These are phyloP conservation scores for Poecilia wingei DNA, from an alignment of 2,797 vertebrate genomes.

Conservation along the genomic window DNA sequence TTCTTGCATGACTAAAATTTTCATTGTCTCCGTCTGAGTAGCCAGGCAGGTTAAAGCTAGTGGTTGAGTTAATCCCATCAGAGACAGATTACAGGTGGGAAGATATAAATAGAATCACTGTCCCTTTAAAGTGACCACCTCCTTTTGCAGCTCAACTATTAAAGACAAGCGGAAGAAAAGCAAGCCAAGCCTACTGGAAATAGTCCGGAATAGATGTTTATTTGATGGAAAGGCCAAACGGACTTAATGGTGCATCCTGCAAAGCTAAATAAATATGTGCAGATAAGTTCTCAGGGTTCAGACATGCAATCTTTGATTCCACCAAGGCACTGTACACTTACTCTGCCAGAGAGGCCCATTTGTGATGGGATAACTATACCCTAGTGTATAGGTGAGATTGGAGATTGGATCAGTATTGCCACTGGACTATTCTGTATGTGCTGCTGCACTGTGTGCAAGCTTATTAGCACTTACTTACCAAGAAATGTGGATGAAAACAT, in stretches of 20 bases:
- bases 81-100: constrained; percentile 78
- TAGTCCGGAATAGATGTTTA: not conserved
- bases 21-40: constrained; percentile 32
- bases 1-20: constrained; percentile 39
- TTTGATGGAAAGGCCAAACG: constrained; percentile 3
- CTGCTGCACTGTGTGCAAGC: not conserved
- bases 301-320: not conserved
- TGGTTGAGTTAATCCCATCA: constrained; percentile 70
- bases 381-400: not conserved
- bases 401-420: not conserved
- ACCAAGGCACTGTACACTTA: not conserved
- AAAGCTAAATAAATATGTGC: not conserved
- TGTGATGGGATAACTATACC: not conserved
- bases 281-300: not conserved
- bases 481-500: not conserved
- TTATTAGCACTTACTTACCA: not conserved
- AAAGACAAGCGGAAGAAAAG: constrained; percentile 45
- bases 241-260: not conserved
- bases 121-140: constrained; percentile 72
- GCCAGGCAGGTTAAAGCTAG: constrained; percentile 47
- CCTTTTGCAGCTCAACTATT: constrained; percentile 60
- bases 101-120: constrained; percentile 74
- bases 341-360: not conserved
- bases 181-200: constrained; percentile 15
- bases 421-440: not conserved